Base-by-base conservation (phyloP, 2,113 vertebrate genomes). In the Pagrus major region DNA sequence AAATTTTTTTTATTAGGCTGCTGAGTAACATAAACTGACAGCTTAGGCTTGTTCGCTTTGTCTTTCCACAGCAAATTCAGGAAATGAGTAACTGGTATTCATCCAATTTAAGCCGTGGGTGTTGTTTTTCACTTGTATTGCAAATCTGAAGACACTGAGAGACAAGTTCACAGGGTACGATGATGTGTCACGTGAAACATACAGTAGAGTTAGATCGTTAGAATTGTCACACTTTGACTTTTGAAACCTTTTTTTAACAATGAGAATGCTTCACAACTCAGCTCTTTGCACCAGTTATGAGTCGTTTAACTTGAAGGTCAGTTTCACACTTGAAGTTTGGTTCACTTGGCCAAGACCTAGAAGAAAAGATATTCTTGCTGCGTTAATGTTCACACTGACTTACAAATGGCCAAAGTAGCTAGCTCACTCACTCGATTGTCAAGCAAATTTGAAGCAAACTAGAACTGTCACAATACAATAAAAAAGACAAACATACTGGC, bases 111-210 rank as follows among this genome's bases (percentile, higher is more conserved):
- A 37, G 33, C 20, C 61, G 41, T n/a, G 25, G 29, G 52, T 70
- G 80, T 66, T 74, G 65, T 54, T 79, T 79, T 79, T 67, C 41
- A 42, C 69, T 61, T 27, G 44, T 11, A 23, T 44, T 67, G 56
- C 41, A 55, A 33, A 83, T 76, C n/a, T 29, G 27, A 37, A 31
- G 29, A n/a, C n/a, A n/a, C 42, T 25, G 25, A 58, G n/a, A 37
- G 35, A 10, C 12, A 52, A 11, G 21, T 51, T 66, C 31, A 61
- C 20, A 18, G 31, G 35, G 46, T 39, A 12, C 8, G n/a, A 47
- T 4, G 20, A 42, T 46, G 35, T 39, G 27, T 37, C 42, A 49
- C 14, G 16, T 47, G 27, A 58, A 71, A 44, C 56, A 46, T 10
- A 16, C 18, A 6, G 37, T 42, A 46, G 33, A 1, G 4, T 31